Conservation (phyloP, 2,888 invertebrate species). For the Tribolium freemani region DNA sequence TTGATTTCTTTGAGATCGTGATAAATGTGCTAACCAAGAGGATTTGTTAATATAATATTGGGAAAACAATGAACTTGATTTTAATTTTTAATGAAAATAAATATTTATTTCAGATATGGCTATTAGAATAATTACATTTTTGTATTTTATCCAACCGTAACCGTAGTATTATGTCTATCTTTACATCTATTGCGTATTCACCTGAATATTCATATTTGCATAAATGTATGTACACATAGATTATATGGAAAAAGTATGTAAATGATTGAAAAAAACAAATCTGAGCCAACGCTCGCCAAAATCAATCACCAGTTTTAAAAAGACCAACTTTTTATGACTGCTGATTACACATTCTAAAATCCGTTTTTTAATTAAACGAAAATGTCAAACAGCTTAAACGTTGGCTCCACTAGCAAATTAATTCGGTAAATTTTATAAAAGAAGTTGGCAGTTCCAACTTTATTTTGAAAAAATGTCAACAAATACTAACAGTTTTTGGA, state of each 20-base stretch:
- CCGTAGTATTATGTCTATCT: not conserved
- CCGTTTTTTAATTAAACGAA: no score
- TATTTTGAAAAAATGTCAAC: no score
- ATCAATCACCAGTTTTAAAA: not conserved
- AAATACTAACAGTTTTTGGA: no score
- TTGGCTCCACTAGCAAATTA: no score
- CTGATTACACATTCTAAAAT: conserved; percentile 3
- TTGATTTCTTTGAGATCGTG: not conserved
- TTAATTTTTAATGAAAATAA: not conserved
- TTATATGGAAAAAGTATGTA: not conserved
- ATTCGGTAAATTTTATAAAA: no score
- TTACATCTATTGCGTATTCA: not conserved
- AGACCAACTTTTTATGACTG: no score
- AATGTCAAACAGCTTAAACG: no score
- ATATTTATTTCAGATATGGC: not conserved
- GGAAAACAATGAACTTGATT: not conserved
- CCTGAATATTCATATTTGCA: not conserved
- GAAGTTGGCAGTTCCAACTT: no score
- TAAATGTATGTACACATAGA: not conserved
- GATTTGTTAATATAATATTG: not conserved
- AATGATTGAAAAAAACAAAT: not conserved
- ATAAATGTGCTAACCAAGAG: not conserved
- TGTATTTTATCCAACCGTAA: not conserved
- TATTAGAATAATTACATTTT: not conserved
- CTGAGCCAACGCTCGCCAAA: not conserved